Conservation (phyloP, 1,140 invertebrate genomes). For the Asobara japonica region DNA sequence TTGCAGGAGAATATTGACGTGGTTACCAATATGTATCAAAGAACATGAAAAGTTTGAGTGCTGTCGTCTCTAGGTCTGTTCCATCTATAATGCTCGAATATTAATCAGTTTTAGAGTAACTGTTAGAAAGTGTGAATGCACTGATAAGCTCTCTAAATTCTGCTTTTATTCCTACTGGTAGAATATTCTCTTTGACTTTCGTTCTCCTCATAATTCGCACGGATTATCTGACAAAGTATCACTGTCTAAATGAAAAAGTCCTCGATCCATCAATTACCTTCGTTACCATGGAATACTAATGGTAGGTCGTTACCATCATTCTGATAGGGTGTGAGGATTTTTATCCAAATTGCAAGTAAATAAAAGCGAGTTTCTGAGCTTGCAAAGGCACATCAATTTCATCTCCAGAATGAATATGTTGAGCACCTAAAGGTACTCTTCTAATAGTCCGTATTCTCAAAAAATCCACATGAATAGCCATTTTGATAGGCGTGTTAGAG, state of each 20-base stretch:
- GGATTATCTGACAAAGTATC: neutral
- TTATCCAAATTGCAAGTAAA: slow-evolving; percentile 1
- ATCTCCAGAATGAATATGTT: slow-evolving; percentile 26
- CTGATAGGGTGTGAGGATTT: neutral
- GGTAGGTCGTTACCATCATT: neutral
- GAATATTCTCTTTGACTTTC: no score
- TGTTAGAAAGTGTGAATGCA: no score
- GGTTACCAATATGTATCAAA: no score
- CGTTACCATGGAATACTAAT: neutral
- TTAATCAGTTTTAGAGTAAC: no score
- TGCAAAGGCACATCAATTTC: slow-evolving; percentile 6
- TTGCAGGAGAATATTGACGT: no score
- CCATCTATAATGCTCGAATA: no score
- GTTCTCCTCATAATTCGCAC: no score
- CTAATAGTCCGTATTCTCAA: slow-evolving; percentile 12
- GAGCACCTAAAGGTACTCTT: neutral
- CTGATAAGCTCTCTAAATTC: no score
- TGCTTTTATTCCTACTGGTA: no score
- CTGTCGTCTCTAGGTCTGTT: no score
- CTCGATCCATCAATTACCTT: neutral
- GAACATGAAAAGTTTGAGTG: no score
- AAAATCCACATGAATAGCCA: slow-evolving; percentile 30
- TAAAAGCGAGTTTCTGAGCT: slow-evolving; percentile 9
- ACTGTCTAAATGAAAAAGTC: neutral
- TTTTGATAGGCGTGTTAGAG: slow-evolving; percentile 26